These are phyloP conservation scores for Euphydryas editha DNA, from an alignment of 2,888 invertebrate species.

Conservation along the genomic window DNA sequence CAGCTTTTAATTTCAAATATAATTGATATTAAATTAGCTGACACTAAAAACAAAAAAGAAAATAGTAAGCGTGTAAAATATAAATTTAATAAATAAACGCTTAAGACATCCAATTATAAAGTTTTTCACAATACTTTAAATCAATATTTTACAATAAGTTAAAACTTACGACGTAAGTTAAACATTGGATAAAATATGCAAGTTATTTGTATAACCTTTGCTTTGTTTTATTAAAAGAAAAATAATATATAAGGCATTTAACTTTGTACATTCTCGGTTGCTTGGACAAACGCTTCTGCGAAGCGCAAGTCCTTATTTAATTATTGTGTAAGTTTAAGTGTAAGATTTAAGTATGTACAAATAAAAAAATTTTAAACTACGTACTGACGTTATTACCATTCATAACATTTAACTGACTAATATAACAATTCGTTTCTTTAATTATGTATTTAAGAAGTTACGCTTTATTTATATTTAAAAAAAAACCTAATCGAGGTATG, in stretches of 20 bases:
- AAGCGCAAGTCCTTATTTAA: constrained; percentile 63
- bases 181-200: not conserved
- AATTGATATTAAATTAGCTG: not conserved
- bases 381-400: not conserved
- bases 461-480: not conserved
- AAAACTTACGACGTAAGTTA: not conserved
- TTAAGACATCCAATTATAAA: not conserved
- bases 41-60: not conserved
- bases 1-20: not conserved
- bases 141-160: not conserved
- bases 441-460: not conserved
- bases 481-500: too few species aligned
- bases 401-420: constrained; percentile 2
- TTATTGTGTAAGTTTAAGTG: constrained; percentile 44
- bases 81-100: not conserved
- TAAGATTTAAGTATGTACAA: constrained; percentile 36
- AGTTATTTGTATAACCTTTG: not conserved
- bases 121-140: not conserved
- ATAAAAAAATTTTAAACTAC: constrained; percentile 4
- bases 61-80: not conserved
- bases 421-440: not conserved
- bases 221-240: constrained; percentile 19
- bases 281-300: constrained; percentile 62
- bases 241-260: constrained; percentile 35
- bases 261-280: constrained; percentile 43